Conservation (phyloP, 2,888 invertebrate genomes). For the Drosophila mettleri region DNA sequence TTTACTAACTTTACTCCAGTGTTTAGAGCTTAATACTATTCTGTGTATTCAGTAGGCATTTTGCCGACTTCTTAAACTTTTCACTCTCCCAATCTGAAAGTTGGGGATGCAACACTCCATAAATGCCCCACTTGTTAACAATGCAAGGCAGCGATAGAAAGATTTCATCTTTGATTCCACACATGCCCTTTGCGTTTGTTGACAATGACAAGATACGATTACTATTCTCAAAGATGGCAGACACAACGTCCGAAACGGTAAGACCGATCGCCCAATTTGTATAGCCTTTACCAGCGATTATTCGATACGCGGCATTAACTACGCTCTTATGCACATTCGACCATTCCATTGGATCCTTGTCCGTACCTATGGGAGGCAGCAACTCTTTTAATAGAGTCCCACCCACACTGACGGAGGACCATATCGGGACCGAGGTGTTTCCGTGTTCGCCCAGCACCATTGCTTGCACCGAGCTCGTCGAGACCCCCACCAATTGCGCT, state of each 20-base stretch:
- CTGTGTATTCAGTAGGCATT: not conserved
- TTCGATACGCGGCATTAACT: not conserved
- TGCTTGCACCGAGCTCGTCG: not conserved
- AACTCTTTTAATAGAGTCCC: not conserved
- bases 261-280: conserved; percentile 3
- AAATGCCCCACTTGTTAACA: conserved; percentile 85
- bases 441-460: not conserved
- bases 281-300: conserved; percentile 6
- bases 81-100: conserved; percentile 9
- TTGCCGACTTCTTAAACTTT: not conserved
- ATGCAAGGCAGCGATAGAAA: conserved; percentile 90
- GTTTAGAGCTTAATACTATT: conserved; percentile 3
- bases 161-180: not conserved
- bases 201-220: conserved; percentile 5
- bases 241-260: conserved; percentile 3
- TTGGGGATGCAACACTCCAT: conserved; percentile 1
- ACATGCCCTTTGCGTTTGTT: conserved; percentile 1
- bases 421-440: conserved; percentile 1
- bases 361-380: conserved; percentile 2
- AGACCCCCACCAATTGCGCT: not conserved
- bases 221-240: conserved; percentile 4
- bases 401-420: conserved; percentile 8
- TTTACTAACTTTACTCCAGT: not conserved
- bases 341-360: conserved; percentile 1
- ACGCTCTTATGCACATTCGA: conserved; percentile 2